Evolutionary conservation across 64 coral and sea anemone species (phyloP).

Genomic region (Platygyra sinensis): DNA sequence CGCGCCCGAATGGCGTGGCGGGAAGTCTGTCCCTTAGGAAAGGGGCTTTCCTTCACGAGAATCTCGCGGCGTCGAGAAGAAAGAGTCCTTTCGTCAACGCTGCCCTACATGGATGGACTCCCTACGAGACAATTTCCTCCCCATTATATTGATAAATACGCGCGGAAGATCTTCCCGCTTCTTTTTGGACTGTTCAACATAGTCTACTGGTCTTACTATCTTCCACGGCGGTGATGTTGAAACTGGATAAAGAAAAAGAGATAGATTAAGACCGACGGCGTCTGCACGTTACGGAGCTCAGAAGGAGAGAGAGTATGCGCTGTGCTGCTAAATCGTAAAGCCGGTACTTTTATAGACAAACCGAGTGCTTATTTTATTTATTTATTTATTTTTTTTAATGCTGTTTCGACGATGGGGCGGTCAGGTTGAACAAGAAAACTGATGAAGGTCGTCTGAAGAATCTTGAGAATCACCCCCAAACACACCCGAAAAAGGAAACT

Average conservation of each 20-base stretch:
- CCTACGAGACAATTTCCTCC: conserved; percentile 49
- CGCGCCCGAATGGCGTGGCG: not conserved
- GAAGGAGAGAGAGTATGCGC: not conserved
- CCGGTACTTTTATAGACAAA: no score
- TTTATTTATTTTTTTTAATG: no score
- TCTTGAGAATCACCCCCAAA: no score
- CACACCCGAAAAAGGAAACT: no score
- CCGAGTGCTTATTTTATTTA: no score
- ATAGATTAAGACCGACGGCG: not conserved
- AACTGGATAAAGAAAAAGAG: not conserved
- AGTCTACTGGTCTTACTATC: conserved; percentile 86
- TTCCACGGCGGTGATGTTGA: conserved; percentile 42
- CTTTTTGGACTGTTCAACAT: conserved; percentile 81
- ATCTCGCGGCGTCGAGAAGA: conserved; percentile 24
- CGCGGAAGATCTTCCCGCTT: conserved; percentile 80
- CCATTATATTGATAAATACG: conserved; percentile 78
- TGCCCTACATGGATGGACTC: conserved; percentile 23
- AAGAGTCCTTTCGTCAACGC: conserved; percentile 19
- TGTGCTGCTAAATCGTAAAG: not conserved
- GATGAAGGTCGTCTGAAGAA: no score
- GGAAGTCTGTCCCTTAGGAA: conserved; percentile 15
- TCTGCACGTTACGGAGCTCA: not conserved
- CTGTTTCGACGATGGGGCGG: no score
- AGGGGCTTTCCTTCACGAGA: conserved; percentile 19
- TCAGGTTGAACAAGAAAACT: no score